Conservation (phyloP, 2,113 vertebrate genomes). For the Notiomystis cincta region DNA sequence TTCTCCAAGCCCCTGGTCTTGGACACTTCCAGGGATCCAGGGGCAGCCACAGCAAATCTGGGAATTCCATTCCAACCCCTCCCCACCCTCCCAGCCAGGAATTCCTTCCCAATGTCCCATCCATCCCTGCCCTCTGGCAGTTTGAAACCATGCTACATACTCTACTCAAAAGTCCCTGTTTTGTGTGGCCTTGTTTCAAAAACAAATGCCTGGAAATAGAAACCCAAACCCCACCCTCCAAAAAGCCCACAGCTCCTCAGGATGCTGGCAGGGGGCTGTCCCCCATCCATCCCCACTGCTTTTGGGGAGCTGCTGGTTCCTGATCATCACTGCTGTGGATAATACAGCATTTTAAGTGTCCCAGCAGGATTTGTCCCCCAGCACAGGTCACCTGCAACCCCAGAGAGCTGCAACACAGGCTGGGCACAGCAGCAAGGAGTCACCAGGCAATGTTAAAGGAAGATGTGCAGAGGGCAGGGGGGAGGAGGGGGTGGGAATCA, state of each 20-base stretch:
- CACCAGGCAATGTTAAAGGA: background rate
- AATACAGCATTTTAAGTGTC: rapidly evolving
- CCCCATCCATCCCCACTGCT: background rate
- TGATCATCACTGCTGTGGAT: rapidly evolving
- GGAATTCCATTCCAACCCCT: rapidly evolving
- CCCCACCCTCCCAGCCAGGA: rapidly evolving
- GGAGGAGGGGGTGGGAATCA: background rate
- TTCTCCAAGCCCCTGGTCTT: background rate
- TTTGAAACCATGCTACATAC: background rate
- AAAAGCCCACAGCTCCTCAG: background rate
- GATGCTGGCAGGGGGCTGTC: rapidly evolving
- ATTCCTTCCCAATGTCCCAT: background rate
- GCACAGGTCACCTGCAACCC: background rate
- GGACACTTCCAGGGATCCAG: background rate
- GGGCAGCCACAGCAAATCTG: background rate
- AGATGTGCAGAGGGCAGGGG: background rate
- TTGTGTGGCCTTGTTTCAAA: background rate
- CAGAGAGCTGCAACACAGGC: background rate
- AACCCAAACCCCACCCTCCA: background rate
- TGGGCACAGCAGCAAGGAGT: background rate
- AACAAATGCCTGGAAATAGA: background rate
- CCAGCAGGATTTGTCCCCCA: background rate
- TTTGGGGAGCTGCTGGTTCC: background rate
- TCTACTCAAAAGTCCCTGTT: background rate
- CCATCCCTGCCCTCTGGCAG: background rate